Conservation (phyloP, 2,113 vertebrate genomes). For the Clarias magur region DNA sequence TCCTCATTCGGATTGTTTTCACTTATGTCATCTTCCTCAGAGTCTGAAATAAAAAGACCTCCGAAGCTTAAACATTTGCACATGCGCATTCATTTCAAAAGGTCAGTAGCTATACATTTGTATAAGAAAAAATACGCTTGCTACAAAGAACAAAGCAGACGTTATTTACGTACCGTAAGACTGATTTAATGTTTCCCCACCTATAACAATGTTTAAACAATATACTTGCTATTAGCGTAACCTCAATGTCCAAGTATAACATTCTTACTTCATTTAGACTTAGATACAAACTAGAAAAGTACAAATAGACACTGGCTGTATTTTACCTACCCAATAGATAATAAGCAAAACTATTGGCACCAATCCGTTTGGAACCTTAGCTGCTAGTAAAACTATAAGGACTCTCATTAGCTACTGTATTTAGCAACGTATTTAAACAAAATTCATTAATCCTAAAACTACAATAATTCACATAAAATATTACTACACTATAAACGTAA, state of each 20-base stretch:
- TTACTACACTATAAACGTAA: neutral
- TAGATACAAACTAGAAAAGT: neutral
- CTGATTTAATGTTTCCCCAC: neutral
- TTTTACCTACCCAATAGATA: too few relatives aligned
- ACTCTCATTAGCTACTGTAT: neutral
- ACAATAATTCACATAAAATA: neutral
- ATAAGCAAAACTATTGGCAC: neutral
- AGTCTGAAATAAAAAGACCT: neutral
- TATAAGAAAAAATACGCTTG: neutral
- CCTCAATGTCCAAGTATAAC: neutral
- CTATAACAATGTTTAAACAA: neutral
- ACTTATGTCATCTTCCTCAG: conserved; percentile 27
- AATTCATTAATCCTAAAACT: neutral
- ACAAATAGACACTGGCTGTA: neutral
- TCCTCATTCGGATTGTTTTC: conserved; percentile 18
- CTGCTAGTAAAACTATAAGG: neutral
- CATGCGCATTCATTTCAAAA: neutral
- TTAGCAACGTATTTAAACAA: neutral
- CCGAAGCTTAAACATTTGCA: neutral
- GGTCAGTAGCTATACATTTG: neutral
- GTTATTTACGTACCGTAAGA: neutral
- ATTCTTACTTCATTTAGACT: neutral
- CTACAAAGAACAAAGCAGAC: neutral
- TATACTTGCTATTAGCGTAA: neutral
- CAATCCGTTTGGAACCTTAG: neutral